Evolutionary conservation across 2,888 invertebrate species (phyloP), one percentile per base, ranked within the genome.

Genomic region (Lasioglossum oenotherae): DNA sequence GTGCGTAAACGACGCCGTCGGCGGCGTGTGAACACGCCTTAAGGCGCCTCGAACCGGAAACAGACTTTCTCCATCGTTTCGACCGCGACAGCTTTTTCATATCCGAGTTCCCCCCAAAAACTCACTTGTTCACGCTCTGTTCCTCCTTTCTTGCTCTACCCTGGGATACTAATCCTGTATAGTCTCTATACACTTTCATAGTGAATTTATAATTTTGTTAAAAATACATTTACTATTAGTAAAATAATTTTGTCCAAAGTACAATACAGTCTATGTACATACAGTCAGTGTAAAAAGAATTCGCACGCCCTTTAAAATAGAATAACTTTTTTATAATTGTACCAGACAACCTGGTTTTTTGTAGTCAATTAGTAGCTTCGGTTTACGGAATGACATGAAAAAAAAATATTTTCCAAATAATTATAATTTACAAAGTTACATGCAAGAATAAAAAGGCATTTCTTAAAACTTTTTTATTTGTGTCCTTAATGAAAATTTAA

Each of bases 51-150:
- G 75, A 75, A 78, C 75, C 85, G 86, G 86, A 86, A 87, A 82
- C 84, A 80, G 81, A 88, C 88, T 88, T 88, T 88, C 88, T 88
- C 88, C 80, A 69, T 19, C 64, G 82, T 31, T 81, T 82, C 64
- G 72, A 64, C 46, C 64, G 64, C 74, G 74, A 64, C 46, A 72
- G 44, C 72, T 82, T 72, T 82, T 73, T 82, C 76, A 10, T n/a
- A 75, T 79, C 75, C 69, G 38, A 71, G 41, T 74, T n/a, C 27
- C 41, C 16, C 10, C 12, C 4, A 46, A 46, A 31, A 73, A 46
- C 27, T 27, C 27, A 19, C 41, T 27, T 14, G 46, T 46, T 72
- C 27, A 44, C 71, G 44, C 14, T 71, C 44, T 74, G 60, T 64
- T 79, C 35, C 57, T 31, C 23, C 57, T 14, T 44, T 46, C 44